Base-by-base conservation (phyloP, 2,888 invertebrate species). In the Scelioninae gen. 1 region DNA sequence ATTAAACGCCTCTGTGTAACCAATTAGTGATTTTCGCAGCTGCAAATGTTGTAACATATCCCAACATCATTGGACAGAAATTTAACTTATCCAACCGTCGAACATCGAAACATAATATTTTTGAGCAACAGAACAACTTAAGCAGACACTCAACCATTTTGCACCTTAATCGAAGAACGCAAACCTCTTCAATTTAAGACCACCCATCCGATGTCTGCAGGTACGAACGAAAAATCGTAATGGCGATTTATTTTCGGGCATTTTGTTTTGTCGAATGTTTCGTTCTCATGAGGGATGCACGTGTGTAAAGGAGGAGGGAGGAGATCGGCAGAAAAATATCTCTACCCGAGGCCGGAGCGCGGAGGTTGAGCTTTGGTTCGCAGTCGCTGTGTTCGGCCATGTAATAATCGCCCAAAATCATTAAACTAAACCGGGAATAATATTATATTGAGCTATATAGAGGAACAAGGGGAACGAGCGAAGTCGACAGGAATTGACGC, bases 341-440 rank as follows among this genome's bases (percentile, higher is more conserved):
- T 82, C 82, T 84, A 88, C 86, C 87, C 86, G 86, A 83, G 88
- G 86, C 88, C 85, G n/a, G 85, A 86, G 86, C 71, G 71, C 58
- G 79, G 58, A 72, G 66, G 72, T 66, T 78, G 74, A 68, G 69
- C 63, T 69, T 68, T 76, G 81, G 72, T 66, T 16, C 45, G 88
- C 88, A 87, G 87, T 89, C 86, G 82, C 78, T 84, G 63, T 71
- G 87, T 87, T 87, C 87, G 88, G 87, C 88, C 88, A 89, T 89
- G 91, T 92, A 91, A 92, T 92, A 92, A 92, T 92, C 92, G 91
- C 89, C 90, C 90, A 86, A 88, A 90, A 91, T 91, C 91, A 92
- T 92, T 92, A 92, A 92, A 92, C 92, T 92, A 91, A 92, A 92
- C 91, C 91, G 90, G 89, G 92, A 92, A 92, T 92, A 92, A 92